phyloP scores from a whole-genome alignment of 2,888 invertebrate species.

The Drosophila affinis region DNA sequence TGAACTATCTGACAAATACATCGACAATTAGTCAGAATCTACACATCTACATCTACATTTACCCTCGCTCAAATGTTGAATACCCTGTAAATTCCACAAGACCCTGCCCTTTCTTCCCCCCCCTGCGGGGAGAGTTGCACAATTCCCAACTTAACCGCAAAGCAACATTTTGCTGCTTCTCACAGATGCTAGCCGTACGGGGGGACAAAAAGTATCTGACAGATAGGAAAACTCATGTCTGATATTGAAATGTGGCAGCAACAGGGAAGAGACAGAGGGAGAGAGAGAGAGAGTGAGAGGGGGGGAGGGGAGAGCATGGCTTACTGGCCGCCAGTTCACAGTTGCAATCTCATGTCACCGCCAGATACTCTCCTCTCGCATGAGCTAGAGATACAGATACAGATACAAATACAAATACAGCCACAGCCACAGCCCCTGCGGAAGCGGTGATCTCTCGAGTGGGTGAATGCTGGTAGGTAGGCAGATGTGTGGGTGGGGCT shows the following conservation, averaged over 20 bases:
- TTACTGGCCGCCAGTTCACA: conserved; percentile 44
- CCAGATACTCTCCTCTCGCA: conserved; percentile 44
- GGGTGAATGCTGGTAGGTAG: conserved; percentile 24
- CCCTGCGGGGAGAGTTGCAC: conserved; percentile 2
- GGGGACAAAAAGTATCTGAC: conserved; percentile 14
- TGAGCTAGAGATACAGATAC: background rate
- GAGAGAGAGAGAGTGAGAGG: background rate
- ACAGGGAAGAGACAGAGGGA: background rate
- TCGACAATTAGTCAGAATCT: background rate
- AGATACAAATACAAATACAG: background rate
- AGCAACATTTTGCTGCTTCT: conserved; percentile 40
- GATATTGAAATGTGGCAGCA: conserved; percentile 49
- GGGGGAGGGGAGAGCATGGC: conserved; percentile 19
- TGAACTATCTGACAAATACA: background rate
- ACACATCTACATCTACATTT: too few species aligned
- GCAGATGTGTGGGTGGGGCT: background rate
- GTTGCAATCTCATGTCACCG: conserved; percentile 63
- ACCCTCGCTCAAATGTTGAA: conserved; percentile 28
- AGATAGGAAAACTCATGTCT: conserved; percentile 47
- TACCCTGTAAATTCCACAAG: conserved; percentile 19
- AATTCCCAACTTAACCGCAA: conserved; percentile 41
- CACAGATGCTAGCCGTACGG: conserved; percentile 3
- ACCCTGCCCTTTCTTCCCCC: background rate
- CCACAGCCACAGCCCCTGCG: conserved; percentile 23
- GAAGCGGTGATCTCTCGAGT: conserved; percentile 31